Evolutionary conservation across 2,113 vertebrate species (phyloP).

Genomic region (Stegostoma tigrinum): DNA sequence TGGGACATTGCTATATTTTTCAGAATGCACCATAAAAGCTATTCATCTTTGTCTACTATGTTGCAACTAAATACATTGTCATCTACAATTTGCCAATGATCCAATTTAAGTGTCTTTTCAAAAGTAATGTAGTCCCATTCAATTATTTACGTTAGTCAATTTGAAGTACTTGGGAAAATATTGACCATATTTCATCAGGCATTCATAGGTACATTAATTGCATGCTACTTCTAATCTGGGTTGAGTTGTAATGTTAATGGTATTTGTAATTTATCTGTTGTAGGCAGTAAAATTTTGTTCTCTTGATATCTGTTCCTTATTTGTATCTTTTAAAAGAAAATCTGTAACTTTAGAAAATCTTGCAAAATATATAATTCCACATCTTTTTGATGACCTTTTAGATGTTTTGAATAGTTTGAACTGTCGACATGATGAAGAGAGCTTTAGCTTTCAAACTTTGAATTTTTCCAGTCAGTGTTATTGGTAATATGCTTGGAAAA

Average conservation of each 20-base stretch:
- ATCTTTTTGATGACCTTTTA: background rate
- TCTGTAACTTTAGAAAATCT: background rate
- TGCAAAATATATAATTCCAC: background rate
- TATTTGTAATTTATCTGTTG: background rate
- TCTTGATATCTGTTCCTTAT: background rate
- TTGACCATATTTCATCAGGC: background rate
- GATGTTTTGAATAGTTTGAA: background rate
- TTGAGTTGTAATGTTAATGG: background rate
- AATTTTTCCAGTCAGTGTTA: background rate
- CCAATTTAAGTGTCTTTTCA: background rate
- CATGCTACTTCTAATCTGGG: background rate
- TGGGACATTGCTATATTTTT: background rate
- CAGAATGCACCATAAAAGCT: background rate
- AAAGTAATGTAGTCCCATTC: background rate
- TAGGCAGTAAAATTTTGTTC: background rate
- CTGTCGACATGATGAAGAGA: background rate
- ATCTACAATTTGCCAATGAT: background rate
- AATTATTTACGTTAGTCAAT: background rate
- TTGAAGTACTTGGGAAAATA: background rate
- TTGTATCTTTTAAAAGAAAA: background rate
- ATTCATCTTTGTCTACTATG: background rate
- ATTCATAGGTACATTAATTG: background rate
- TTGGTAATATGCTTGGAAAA: background rate
- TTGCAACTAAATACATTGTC: background rate
- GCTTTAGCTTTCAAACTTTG: background rate